Base-by-base conservation (phyloP, 1,140 invertebrate species). In the Heliconius hermathena region DNA sequence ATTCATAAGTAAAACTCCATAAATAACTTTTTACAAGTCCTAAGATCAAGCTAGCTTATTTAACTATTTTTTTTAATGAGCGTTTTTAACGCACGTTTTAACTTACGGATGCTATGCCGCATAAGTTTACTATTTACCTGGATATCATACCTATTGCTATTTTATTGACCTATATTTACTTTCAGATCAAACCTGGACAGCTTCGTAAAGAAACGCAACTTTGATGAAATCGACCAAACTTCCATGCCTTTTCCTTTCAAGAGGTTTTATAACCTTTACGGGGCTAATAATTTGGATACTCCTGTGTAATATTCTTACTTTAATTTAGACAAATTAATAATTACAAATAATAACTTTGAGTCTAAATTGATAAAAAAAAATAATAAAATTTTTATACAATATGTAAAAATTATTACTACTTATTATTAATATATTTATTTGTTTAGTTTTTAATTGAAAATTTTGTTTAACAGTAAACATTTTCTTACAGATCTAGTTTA, bases 211-310 rank as follows among this genome's bases (percentile, higher is more conserved):
- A 93, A 94, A 81, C 86, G 94, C 71, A 96, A 96, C 87, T 96
- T 96, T 84, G 96, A 96, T 83, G 96, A 96, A 85, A 96, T 96
- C 81, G 96, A 96, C 88, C 92, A 95, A 20, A 90, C 91, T 20
- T 88, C 87, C 13, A 91, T 92, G 92, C 89, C 91, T 16, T 93
- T 93, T 84, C 91, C 90, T 29, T 89, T 85, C 84, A 94, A 93
- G 81, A 88, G 93, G 0, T 92, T 91, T 84, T 90, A 90, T 80
- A 88, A 84, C 76, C 83, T 89, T 78, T 86, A 87, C 77, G 88
- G 87, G 74, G 75, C 83, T 73, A 91, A 91, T 87, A 88, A 86
- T 81, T 73, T 91, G 54, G 89, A 91, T 74, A 73, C 81, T 22
- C 86, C 90, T 22, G 78, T 86, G 90, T 93, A 89, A 90, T 88